These are phyloP conservation scores for Scaptomyza polygonia DNA, from an alignment of 2,888 invertebrate species.

Conservation along the genomic window DNA sequence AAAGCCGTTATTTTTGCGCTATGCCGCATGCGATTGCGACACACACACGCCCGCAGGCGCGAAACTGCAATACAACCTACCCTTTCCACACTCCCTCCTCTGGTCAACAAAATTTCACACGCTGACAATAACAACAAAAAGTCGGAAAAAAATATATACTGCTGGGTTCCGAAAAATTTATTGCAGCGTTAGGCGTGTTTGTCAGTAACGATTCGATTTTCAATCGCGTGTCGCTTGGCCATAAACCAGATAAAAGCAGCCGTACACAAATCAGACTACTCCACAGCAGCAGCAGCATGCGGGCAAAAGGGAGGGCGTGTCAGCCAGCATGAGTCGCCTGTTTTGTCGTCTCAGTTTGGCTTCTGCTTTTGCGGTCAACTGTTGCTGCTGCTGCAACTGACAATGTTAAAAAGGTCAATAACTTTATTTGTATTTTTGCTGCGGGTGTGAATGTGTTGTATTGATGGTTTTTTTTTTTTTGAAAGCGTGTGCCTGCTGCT, in stretches of 20 bases:
- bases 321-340: constrained; percentile 48
- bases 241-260: constrained; percentile 60
- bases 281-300: constrained; percentile 31
- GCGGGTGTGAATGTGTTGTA: constrained; percentile 54
- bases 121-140: constrained; percentile 44
- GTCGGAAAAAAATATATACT: constrained; percentile 4
- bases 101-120: constrained; percentile 59
- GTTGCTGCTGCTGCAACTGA: constrained; percentile 13
- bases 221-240: constrained; percentile 69
- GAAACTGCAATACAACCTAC: constrained; percentile 30
- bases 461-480: not conserved
- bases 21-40: constrained; percentile 18
- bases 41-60: constrained; percentile 62
- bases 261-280: constrained; percentile 56
- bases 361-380: constrained; percentile 39
- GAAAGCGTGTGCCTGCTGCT: constrained; percentile 2
- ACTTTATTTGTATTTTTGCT: constrained; percentile 41
- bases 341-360: constrained; percentile 27
- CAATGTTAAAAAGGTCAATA: constrained; percentile 62
- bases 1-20: constrained; percentile 9
- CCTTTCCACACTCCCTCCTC: not conserved
- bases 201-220: constrained; percentile 56
- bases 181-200: constrained; percentile 43
- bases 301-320: constrained; percentile 46
- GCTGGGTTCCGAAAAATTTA: constrained; percentile 33